Conservation (phyloP, 2,113 vertebrate genomes). For the Patagioenas fasciata region DNA sequence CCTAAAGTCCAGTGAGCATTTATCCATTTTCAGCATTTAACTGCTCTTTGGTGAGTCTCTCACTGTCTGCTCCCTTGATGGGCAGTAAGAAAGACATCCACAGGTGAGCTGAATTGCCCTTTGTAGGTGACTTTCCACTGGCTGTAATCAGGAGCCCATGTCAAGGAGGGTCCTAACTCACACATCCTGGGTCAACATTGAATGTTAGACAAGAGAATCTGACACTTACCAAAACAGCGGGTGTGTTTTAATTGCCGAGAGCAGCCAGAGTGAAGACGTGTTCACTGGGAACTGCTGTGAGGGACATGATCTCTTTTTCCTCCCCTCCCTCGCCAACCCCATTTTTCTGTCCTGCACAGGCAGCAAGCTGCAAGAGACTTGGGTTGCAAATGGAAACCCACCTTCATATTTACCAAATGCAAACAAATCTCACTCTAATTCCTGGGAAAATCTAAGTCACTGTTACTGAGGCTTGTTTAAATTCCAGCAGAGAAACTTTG, state of each 20-base stretch:
- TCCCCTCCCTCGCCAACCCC: fast-evolving
- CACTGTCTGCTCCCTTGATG: background rate
- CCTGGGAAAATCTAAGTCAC: background rate
- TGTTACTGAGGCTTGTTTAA: background rate
- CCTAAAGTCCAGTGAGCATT: background rate
- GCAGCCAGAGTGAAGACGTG: background rate
- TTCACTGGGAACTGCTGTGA: background rate
- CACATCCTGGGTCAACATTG: background rate
- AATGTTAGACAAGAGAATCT: fast-evolving
- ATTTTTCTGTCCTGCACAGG: background rate
- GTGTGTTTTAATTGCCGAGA: background rate
- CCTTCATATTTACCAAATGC: background rate
- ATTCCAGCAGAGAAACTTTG: background rate
- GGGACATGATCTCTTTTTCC: fast-evolving
- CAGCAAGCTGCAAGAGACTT: background rate
- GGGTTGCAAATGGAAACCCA: background rate
- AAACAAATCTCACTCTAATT: background rate
- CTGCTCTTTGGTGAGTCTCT: background rate
- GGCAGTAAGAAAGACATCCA: background rate
- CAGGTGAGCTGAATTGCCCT: background rate
- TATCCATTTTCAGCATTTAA: background rate
- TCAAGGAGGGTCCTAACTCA: background rate
- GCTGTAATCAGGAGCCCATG: background rate
- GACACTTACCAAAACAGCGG: background rate
- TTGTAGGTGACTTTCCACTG: background rate